phyloP scores from a whole-genome alignment of 1,140 invertebrate species.

The Neodiprion virginianus region DNA sequence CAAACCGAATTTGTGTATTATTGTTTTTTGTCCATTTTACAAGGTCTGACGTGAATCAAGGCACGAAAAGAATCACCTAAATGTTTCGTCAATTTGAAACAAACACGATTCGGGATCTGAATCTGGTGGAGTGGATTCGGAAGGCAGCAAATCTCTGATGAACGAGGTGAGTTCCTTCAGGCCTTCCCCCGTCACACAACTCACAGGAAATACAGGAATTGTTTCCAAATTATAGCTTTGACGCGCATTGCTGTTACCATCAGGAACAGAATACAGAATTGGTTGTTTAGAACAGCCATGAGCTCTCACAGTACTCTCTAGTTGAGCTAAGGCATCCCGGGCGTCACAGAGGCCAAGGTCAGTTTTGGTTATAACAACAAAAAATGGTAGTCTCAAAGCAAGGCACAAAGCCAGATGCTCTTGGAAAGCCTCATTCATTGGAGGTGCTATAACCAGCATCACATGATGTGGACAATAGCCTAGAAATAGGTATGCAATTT shows the following conservation, averaged over 20 bases:
- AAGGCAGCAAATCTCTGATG: constrained; percentile 52
- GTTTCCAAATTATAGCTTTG: constrained; percentile 70
- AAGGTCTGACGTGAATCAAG: too few relatives aligned
- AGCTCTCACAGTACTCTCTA: constrained; percentile 70
- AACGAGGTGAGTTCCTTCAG: constrained; percentile 82
- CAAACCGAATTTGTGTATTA: too few relatives aligned
- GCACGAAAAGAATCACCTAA: constrained; percentile 56
- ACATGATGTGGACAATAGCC: constrained; percentile 95
- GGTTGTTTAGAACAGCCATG: constrained; percentile 75
- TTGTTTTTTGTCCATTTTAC: too few relatives aligned
- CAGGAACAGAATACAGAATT: constrained; percentile 72
- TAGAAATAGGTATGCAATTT: constrained; percentile 23
- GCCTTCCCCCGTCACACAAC: constrained; percentile 91
- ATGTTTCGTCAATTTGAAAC: constrained; percentile 95
- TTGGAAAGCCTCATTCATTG: constrained; percentile 61
- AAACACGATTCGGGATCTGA: constrained; percentile 71
- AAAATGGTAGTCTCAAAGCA: constrained; percentile 87
- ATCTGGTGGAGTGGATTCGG: constrained; percentile 44
- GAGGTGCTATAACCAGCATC: constrained; percentile 82
- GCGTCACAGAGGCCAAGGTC: constrained; percentile 71
- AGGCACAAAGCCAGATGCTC: constrained; percentile 87
- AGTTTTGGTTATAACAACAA: constrained; percentile 89
- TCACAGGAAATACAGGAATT: constrained; percentile 92
- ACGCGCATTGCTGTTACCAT: constrained; percentile 73
- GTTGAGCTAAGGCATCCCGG: constrained; percentile 65